Evolutionary conservation across 2,888 invertebrate species (phyloP), one percentile per base, ranked within the genome.

Genomic region (Dryobota labecula): DNA sequence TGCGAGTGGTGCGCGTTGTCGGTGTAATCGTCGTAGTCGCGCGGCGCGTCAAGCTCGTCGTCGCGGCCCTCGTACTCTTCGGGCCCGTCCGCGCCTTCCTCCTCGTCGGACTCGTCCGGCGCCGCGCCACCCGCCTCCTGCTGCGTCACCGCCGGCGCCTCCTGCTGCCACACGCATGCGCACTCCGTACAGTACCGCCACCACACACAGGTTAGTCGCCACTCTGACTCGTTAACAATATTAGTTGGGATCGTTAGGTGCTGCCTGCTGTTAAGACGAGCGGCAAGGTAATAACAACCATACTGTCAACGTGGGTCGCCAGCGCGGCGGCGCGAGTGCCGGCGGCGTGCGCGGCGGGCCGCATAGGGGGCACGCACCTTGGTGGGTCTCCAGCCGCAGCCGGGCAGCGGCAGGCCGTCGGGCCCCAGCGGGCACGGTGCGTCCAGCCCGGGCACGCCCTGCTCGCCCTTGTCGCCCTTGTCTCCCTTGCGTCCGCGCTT

Each of bases 401-500:
- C 99, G 67, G 99, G 98, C 89, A 99, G 96, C 78, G 99, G 99
- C 89, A 99, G 97, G 78, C 99, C 99, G 94, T 99, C 99, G 64
- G 98, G 97, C 71, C 99, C 99, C 73, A 99, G 96, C 82, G 99
- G 99, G 96, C 99, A 99, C n/a, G 99, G 99, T 57, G 99, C 99
- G 96, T 99, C 99, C 88, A 99, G 96, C 49, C 99, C 99, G 47
- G 99, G 99, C 84, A 99, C 99, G 85, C 99, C 99, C 96, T 98
- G 98, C 90, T 99, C 99, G 71, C 99, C 99, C 95, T 98, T 98
- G 90, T 98, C 98, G 53, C 99, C 99, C 90, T 98, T 98, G 94
- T 98, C 98, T 45, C 99, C 99, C 95, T 98, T 98, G 86, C 98
- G 97, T 68, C 99, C 99, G 87, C 99, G 97, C 95, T 98, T 98